Percentiles rank a stretch among this genome's conserved stretches.
These are phyloP conservation scores for Latrodectus hesperus DNA, from an alignment of 2,888 invertebrate genomes.

Conservation along the genomic window DNA sequence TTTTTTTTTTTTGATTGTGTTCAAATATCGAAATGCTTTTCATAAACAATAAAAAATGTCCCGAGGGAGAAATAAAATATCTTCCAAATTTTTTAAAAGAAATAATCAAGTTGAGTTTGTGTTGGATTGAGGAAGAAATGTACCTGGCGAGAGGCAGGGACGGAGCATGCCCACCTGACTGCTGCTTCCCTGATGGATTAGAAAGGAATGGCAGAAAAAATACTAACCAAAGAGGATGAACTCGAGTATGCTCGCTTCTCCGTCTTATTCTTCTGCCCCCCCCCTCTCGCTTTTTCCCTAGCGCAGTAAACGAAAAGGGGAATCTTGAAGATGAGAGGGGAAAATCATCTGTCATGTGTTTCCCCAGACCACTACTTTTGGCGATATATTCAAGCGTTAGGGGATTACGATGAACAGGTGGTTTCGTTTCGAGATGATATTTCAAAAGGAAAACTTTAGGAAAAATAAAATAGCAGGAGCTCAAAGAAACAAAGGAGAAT, in stretches of 20 bases:
- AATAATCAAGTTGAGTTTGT: slow-evolving; percentile 14
- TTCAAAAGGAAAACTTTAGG: slow-evolving; percentile 60
- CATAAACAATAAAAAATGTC: too few species aligned
- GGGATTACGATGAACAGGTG: slow-evolving; percentile 67
- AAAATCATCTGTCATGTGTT: slow-evolving; percentile 67
- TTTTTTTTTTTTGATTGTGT: too few species aligned
- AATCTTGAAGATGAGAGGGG: slow-evolving; percentile 56
- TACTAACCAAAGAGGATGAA: slow-evolving; percentile 59
- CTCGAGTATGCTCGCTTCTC: slow-evolving; percentile 27
- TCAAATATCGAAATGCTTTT: too few species aligned
- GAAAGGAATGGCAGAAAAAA: slow-evolving; percentile 43
- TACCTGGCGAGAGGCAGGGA: not conserved
- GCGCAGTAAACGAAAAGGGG: slow-evolving; percentile 27
- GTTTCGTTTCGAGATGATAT: slow-evolving; percentile 66
- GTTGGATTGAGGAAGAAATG: slow-evolving; percentile 16
- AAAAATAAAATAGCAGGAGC: not conserved
- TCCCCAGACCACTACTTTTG: slow-evolving; percentile 68
- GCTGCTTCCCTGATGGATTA: slow-evolving; percentile 29
- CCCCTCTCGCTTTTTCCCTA: slow-evolving; percentile 22
- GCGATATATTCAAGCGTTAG: slow-evolving; percentile 67
- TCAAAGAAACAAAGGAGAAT: slow-evolving; percentile 27
- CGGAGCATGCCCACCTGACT: slow-evolving; percentile 29
- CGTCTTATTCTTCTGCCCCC: slow-evolving; percentile 32
- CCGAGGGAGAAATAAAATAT: slow-evolving; percentile 1
- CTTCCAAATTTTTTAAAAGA: not conserved